Conservation (phyloP, 23 tunicate species). For the Trididemnum clinides region DNA sequence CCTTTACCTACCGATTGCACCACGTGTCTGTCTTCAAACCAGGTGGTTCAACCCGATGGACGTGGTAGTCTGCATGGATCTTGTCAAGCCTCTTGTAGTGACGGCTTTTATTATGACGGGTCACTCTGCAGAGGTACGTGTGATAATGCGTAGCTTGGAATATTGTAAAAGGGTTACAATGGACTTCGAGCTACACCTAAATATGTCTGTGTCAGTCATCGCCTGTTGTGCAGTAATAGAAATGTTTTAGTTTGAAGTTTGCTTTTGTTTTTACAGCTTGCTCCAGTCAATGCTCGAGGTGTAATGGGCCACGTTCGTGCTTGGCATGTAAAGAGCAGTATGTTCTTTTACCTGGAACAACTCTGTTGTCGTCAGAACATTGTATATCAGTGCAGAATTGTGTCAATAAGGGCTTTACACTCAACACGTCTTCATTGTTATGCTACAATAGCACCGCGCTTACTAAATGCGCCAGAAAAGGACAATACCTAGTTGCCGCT, state of each 20-base stretch:
- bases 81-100: conserved; percentile 52
- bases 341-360: neutral
- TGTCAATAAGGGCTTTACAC: neutral
- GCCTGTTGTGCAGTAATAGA: too few species aligned
- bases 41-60: conserved; percentile 47
- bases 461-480: neutral
- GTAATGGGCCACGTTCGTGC: conserved; percentile 12
- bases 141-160: too few species aligned
- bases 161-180: too few species aligned
- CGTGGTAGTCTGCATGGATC: neutral
- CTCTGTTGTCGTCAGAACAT: neutral
- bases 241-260: too few species aligned
- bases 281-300: conserved; percentile 46
- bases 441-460: conserved; percentile 27
- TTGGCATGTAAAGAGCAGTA: neutral
- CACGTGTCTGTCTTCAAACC: conserved; percentile 18
- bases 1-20: conserved; percentile 36
- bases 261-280: conserved; percentile 55
- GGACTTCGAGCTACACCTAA: too few species aligned
- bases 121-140: conserved; percentile 62
- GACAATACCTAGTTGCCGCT: neutral
- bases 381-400: conserved; percentile 7
- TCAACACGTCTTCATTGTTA: neutral
- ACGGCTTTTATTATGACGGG: conserved; percentile 38
- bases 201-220: too few species aligned